Evolutionary conservation across 2,113 vertebrate species (phyloP).

Genomic region (Ariopsis seemanni): DNA sequence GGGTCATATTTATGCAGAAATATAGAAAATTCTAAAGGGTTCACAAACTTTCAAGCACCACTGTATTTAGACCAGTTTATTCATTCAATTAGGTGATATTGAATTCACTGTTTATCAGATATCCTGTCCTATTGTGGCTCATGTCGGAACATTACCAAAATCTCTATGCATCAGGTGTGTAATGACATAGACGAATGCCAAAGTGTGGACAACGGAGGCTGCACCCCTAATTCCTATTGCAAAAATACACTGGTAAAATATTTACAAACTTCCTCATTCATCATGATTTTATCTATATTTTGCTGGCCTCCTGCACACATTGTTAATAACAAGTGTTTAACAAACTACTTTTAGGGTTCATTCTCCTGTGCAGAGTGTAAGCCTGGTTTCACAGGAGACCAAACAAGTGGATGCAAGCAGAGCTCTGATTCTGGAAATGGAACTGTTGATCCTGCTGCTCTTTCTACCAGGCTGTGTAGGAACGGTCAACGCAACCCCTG

Average conservation of each 20-base stretch:
- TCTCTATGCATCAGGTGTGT: slow-evolving; percentile 66
- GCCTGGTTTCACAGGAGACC: slow-evolving; percentile 85
- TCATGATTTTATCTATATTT: not conserved
- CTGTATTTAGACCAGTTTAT: not conserved
- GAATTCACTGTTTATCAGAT: not conserved
- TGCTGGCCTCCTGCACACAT: not conserved
- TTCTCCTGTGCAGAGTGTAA: slow-evolving; percentile 88
- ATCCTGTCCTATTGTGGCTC: not conserved
- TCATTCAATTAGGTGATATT: not conserved
- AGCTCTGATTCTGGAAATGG: not conserved
- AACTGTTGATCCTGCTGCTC: not conserved
- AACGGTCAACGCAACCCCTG: slow-evolving; percentile 85
- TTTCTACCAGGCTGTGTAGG: slow-evolving; percentile 73
- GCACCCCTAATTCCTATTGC: slow-evolving; percentile 87
- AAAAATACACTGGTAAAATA: slow-evolving; percentile 85
- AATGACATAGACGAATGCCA: slow-evolving; percentile 89
- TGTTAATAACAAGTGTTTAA: not conserved
- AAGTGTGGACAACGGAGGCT: slow-evolving; percentile 79
- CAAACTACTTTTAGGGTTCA: slow-evolving; percentile 78
- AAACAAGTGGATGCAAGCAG: slow-evolving; percentile 80
- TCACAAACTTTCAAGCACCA: no score
- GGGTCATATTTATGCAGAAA: no score
- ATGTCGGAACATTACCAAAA: not conserved
- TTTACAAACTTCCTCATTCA: not conserved
- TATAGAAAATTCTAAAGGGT: no score